phyloP scores from a whole-genome alignment of 2,797 vertebrate species.

The Acipenser ruthenus region DNA sequence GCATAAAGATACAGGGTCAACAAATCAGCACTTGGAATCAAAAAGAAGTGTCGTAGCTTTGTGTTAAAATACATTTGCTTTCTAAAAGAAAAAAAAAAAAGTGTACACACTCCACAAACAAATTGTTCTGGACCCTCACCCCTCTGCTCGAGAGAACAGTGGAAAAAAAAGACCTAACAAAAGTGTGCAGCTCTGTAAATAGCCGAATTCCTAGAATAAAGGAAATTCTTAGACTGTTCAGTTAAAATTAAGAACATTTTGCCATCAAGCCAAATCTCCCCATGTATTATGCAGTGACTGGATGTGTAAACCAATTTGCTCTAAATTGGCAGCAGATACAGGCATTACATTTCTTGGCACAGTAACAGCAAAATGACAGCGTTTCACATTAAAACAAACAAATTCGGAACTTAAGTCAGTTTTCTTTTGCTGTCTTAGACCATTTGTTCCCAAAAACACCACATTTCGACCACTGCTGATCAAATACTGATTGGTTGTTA shows the following conservation, averaged over 20 bases:
- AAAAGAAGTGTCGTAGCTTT: too few species aligned
- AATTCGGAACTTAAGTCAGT: too few species aligned
- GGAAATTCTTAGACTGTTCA: too few species aligned
- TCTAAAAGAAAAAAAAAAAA: not conserved
- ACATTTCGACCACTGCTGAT: too few species aligned
- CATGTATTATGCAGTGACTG: not conserved
- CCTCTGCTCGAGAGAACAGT: too few species aligned
- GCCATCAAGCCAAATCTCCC: too few species aligned
- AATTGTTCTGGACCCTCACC: too few species aligned
- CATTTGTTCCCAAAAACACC: too few species aligned
- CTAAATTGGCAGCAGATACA: not conserved
- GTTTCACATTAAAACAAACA: not conserved
- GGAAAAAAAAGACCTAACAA: not conserved
- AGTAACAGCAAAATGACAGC: not conserved
- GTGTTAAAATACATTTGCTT: not conserved
- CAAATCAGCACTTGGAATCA: too few species aligned
- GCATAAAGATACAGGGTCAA: not conserved
- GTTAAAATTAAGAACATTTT: too few species aligned
- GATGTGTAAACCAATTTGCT: not conserved
- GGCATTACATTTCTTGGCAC: not conserved
- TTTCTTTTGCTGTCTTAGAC: too few species aligned
- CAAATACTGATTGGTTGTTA: too few species aligned
- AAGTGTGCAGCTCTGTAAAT: conserved; percentile 1
- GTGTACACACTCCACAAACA: not conserved
- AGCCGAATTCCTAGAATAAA: not conserved